Evolutionary conservation across 2,797 vertebrate species (phyloP), one percentile per base, ranked within the genome.

Genomic region (Arrhamphus sclerolepis): DNA sequence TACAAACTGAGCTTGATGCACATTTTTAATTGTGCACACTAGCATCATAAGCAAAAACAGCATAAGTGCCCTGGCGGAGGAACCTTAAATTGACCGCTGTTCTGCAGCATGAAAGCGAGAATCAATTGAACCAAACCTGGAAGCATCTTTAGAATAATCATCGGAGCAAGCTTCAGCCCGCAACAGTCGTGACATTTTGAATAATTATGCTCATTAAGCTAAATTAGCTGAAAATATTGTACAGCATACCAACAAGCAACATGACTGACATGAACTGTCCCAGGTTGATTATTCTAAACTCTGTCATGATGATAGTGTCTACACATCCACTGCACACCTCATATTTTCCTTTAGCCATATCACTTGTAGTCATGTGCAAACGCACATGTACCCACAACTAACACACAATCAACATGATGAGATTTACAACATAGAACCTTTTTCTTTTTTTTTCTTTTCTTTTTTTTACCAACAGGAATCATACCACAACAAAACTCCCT

Each of bases 401-500:
- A n/a, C 18, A 26, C 14, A 54, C 18, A 21, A 20, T 46, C 58
- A 51, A 50, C 34, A 7, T 38, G 3, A 13, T 55, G 43, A 77
- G 71, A 82, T 79, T 76, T 72, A 77, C 60, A 66, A 66, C 46
- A 47, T 51, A 54, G 62, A 81, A 77, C 81, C 72, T 68, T 57
- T 69, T 49, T 58, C 78, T 59, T 75, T 75, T 55, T 82, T 26
- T 75, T 55, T 81, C n/a, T n/a, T n/a, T n/a, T n/a, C n/a, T n/a
- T 75, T 55, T 82, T 26, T 75, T 55, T 81, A 78, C 84, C 86
- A 87, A 69, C 53, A 72, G 60, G 47, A 80, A 70, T 86, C 79
- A 75, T 65, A 84, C 62, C 56, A 78, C 68, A 84, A 83, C 79
- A 84, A 72, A 68, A 70, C 77, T 87, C 82, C 77, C 75, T 70